phyloP scores from a whole-genome alignment of 2,888 invertebrate genomes.

The Yponomeuta evonymella region DNA sequence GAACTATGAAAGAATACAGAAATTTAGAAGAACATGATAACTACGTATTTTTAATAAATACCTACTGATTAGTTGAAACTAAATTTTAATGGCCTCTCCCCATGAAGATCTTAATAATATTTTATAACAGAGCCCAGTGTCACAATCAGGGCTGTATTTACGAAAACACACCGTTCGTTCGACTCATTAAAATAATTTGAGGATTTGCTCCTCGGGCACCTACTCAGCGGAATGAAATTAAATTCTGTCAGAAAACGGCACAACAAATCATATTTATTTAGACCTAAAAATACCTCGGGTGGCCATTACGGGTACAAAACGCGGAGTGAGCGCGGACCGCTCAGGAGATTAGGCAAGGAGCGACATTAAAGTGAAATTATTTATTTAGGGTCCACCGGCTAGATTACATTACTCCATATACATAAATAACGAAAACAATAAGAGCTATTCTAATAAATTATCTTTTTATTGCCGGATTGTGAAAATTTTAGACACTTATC shows the following conservation, averaged over 20 bases:
- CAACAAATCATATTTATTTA: constrained; percentile 77
- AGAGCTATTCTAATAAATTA: constrained; percentile 77
- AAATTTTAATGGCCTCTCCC: not conserved
- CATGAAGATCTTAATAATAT: not conserved
- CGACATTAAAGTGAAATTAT: constrained; percentile 75
- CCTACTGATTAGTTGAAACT: no score
- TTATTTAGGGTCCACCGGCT: constrained; percentile 73
- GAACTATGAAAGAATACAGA: no score
- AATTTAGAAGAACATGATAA: no score
- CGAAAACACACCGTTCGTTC: constrained; percentile 22
- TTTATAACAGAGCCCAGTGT: not conserved
- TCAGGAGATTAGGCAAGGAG: constrained; percentile 74
- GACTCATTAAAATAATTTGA: constrained; percentile 68
- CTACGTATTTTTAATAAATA: no score
- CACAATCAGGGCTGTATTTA: not conserved
- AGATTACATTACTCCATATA: constrained; percentile 77
- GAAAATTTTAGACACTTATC: constrained; percentile 77
- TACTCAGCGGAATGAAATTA: constrained; percentile 62
- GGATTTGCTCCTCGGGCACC: constrained; percentile 56
- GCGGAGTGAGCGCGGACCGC: constrained; percentile 58
- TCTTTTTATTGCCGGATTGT: constrained; percentile 77
- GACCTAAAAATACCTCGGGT: constrained; percentile 75
- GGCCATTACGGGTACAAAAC: constrained; percentile 66
- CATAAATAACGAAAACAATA: constrained; percentile 77
- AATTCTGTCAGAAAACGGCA: constrained; percentile 68